These are phyloP conservation scores for Synanthedon andrenaeformis DNA, from an alignment of 2,888 invertebrate species.

Conservation along the genomic window DNA sequence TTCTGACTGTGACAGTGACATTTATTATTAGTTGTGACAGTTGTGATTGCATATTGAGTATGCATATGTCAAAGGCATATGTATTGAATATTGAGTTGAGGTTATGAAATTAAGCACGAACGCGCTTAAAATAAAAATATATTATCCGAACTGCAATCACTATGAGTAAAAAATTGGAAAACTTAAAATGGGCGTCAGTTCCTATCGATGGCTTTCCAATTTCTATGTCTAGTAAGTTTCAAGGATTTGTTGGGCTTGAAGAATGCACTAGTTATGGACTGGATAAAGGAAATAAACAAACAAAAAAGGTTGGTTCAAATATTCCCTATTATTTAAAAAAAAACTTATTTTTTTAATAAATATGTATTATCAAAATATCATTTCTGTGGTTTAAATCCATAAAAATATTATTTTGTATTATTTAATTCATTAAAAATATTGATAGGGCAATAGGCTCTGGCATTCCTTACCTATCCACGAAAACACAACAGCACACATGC, in stretches of 20 bases:
- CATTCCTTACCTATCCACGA: too few species aligned
- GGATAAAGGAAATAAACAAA: conserved; percentile 41
- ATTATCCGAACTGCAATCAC: conserved; percentile 3
- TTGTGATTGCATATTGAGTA: too few species aligned
- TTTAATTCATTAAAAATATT: neutral
- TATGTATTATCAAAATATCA: neutral
- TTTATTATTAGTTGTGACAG: too few species aligned
- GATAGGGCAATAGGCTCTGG: neutral
- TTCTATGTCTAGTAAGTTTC: conserved; percentile 54
- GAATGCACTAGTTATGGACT: conserved; percentile 79
- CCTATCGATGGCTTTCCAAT: conserved; percentile 70
- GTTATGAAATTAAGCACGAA: neutral
- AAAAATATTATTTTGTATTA: neutral
- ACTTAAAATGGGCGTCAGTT: conserved; percentile 74
- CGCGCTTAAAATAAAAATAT: neutral
- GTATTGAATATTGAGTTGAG: neutral
- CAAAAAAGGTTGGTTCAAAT: conserved; percentile 35
- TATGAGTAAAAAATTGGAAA: conserved; percentile 52
- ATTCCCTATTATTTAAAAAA: neutral
- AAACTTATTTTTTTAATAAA: neutral
- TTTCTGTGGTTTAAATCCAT: conserved; percentile 5
- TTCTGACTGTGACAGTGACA: too few species aligned
- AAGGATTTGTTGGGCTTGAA: conserved; percentile 82
- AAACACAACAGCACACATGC: too few species aligned
- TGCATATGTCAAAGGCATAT: too few species aligned